Base-by-base conservation (phyloP, 1,140 invertebrate genomes). In the Cherax destructor region DNA sequence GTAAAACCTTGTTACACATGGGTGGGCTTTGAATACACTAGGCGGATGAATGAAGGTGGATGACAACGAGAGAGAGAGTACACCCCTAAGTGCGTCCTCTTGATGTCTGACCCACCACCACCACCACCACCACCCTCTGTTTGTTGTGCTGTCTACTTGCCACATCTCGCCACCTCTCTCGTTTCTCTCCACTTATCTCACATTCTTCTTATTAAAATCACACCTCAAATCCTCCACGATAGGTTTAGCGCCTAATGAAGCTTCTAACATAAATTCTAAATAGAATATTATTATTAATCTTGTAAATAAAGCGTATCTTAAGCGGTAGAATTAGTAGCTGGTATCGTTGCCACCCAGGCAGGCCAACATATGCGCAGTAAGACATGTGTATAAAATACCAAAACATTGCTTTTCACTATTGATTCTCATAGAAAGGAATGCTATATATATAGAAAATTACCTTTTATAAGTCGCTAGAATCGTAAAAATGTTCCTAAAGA, bases 1-100 rank as follows among this genome's bases (percentile, higher is more conserved):
- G 21, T 52, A 85, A 85, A 72, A 85, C 88, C 88, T 91, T 85
- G 81, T 80, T 91, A 91, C 83, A 85, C 88, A 91, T 91, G 88
- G 80, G 88, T 91, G 81, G 81, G 52, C 81, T 85, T 91, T 91
- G 30, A 52, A 11, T 77, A 78, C 74, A 59, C 74, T 79, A 24
- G 85, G 52, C 50, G 50, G 76, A 87, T 78, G 85, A 87, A 87
- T 78, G 74, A 87, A 87, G 16, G 30, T 78, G 18, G 4, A 3
- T 18, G 47, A 47, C 16, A 21, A 69, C 30, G 47, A 21, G 3
- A 86, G 72, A 11, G 50, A 76, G 72, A 77, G n/a, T 74, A 59
- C 49, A 21, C 41, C 30, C 24, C 72, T 59, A 5, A 9, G n/a
- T 24, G 49, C 24, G 18, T 41, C 49, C 65, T 69, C 41, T 30